phyloP scores from a whole-genome alignment of 2,113 vertebrate species.

The Ammodytes marinus region DNA sequence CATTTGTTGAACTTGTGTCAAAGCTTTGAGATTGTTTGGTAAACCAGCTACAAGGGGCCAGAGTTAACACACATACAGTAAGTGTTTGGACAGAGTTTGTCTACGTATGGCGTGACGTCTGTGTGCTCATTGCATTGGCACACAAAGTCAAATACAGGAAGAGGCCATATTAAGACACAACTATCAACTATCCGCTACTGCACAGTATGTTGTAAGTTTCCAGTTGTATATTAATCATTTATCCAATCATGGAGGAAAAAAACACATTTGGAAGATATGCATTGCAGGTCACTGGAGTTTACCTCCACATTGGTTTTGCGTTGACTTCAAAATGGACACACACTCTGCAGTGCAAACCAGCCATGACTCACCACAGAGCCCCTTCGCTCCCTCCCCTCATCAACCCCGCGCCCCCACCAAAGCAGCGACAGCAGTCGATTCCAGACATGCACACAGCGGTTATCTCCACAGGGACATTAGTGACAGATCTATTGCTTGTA shows the following conservation, averaged over 20 bases:
- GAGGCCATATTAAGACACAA: background rate
- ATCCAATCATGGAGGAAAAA: slow-evolving; percentile 2
- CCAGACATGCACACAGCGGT: slow-evolving; percentile 31
- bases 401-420: slow-evolving; percentile 29
- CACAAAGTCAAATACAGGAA: slow-evolving; percentile 8
- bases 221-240: slow-evolving; percentile 38
- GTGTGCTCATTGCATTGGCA: slow-evolving; percentile 1
- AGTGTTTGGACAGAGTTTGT: slow-evolving; percentile 39
- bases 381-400: background rate
- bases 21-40: slow-evolving; percentile 6
- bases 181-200: background rate
- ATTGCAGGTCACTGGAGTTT: slow-evolving; percentile 1
- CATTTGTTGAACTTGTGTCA: slow-evolving; percentile 28
- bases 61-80: background rate
- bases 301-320: slow-evolving; percentile 12
- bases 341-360: slow-evolving; percentile 24
- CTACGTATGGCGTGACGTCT: slow-evolving; percentile 24
- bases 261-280: background rate
- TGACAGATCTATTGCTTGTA: slow-evolving; percentile 58
- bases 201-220: slow-evolving; percentile 7
- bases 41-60: background rate
- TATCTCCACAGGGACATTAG: slow-evolving; percentile 51
- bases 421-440: slow-evolving; percentile 44
- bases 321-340: slow-evolving; percentile 13
- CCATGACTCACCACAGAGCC: slow-evolving; percentile 60